These are phyloP conservation scores for Drymonia ruficornis DNA, from an alignment of 2,888 invertebrate genomes.

Conservation along the genomic window DNA sequence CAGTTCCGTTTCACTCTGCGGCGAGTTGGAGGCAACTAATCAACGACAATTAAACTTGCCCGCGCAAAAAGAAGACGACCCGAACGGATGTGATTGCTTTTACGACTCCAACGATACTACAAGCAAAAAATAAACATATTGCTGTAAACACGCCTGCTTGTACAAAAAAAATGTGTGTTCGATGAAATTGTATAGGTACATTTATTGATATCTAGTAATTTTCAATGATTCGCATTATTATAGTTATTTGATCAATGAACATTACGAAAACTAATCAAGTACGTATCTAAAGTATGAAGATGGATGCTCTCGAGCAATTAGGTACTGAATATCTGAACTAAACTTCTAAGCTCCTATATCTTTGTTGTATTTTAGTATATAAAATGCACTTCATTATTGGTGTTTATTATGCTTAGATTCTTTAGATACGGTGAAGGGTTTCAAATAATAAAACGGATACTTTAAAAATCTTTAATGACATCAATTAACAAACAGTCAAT, in stretches of 20 bases:
- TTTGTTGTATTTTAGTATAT: too few relatives aligned
- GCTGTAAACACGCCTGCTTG: slow-evolving; percentile 15
- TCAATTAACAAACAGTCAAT: slow-evolving; percentile 13
- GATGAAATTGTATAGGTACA: background rate
- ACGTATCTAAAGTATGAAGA: too few relatives aligned
- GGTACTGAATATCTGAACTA: too few relatives aligned
- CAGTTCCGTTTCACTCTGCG: slow-evolving; percentile 51
- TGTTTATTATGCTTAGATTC: too few relatives aligned
- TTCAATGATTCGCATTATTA: background rate
- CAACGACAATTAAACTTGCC: slow-evolving; percentile 45
- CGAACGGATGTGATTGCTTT: slow-evolving; percentile 55
- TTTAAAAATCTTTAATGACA: background rate
- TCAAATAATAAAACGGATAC: background rate
- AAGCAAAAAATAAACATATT: slow-evolving; percentile 37
- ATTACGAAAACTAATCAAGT: too few relatives aligned
- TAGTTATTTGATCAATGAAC: too few relatives aligned
- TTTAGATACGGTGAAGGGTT: background rate
- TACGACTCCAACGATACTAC: slow-evolving; percentile 43
- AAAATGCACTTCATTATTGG: too few relatives aligned
- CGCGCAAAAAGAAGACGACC: slow-evolving; percentile 46
- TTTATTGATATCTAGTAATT: background rate
- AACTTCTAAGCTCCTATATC: too few relatives aligned
- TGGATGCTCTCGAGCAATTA: too few relatives aligned
- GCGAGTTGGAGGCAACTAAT: slow-evolving; percentile 44
- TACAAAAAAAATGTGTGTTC: background rate